Base-by-base conservation (phyloP, 2,888 invertebrate genomes). In the Anagyrus pseudococci region DNA sequence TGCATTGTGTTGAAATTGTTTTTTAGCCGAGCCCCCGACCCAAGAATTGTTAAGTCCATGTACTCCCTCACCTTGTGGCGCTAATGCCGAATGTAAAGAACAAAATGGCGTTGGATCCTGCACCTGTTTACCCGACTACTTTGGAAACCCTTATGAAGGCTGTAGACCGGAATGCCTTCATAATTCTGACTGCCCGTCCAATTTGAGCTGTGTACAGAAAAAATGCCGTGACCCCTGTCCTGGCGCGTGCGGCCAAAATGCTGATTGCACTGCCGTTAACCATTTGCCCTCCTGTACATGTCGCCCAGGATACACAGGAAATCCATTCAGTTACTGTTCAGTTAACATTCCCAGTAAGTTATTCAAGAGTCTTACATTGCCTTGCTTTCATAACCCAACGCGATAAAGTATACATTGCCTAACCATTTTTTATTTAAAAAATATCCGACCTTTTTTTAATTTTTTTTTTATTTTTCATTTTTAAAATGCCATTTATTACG, bases 271-370 rank as follows among this genome's bases (percentile, higher is more conserved):
- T 81, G 89, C 90, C 33, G 85, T 91, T 19, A 88, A 89, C 70
- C 93, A 93, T 74, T 83, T 88, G 68, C 91, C 93, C 8, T 87
- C 88, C 69, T 94, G 94, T 76, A 85, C 84, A 47, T 93, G 93
- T 72, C 80, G 83, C 20, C 69, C 81, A 40, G 87, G 87, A 68
- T 89, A 87, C 76, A 84, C 87, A 10, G 92, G 92, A 26, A 88
- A 92, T 83, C 92, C 94, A 26, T 92, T 92, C 81, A 83, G 83
- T 68, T 85, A 85, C 69, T 89, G 89, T 77, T 82, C 83, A 69
- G 70, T 82, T 59, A 71, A 71, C 23, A 73, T 75, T 77, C 70
- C 66, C 54, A 67, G 81, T 82, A 77, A 78, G 79, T 70, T 43
- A 20, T 40, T 20, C 25, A 62, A 50, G 77, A 74, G 15, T 77